Evolutionary conservation across 2,113 vertebrate species (phyloP).

Genomic region (Barbus barbus): DNA sequence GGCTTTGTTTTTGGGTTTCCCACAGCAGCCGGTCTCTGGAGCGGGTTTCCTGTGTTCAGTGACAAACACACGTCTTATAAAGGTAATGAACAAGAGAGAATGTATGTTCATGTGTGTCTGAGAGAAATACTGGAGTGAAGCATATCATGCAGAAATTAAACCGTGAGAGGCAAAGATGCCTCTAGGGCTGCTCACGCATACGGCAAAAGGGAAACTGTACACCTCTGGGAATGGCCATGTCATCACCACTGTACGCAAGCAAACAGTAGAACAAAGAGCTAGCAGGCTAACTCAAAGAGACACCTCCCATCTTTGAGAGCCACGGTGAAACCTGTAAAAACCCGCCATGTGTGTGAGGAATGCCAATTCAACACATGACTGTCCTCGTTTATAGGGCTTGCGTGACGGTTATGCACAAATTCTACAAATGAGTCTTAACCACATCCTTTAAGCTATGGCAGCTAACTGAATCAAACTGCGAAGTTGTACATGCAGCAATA

Average conservation of each 20-base stretch:
- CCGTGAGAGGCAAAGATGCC: neutral
- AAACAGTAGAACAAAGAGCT: conserved; percentile 38
- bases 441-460: conserved; percentile 26
- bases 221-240: conserved; percentile 47
- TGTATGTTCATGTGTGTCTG: neutral
- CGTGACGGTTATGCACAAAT: neutral
- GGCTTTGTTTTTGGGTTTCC: conserved; percentile 27
- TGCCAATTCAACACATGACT: neutral
- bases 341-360: neutral
- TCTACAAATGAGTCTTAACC: conserved; percentile 33
- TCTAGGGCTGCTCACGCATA: neutral
- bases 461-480: neutral
- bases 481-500: neutral
- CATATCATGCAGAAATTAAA: neutral
- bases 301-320: neutral
- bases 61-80: neutral
- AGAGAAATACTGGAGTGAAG: neutral
- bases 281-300: conserved; percentile 23
- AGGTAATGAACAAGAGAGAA: neutral
- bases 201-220: conserved; percentile 41
- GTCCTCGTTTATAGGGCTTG: conserved; percentile 9
- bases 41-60: conserved; percentile 34
- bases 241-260: conserved; percentile 5
- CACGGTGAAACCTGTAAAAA: conserved; percentile 10
- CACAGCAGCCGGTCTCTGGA: conserved; percentile 21